Conservation (phyloP, 2,888 invertebrate species). For the Campoletis raptor region DNA sequence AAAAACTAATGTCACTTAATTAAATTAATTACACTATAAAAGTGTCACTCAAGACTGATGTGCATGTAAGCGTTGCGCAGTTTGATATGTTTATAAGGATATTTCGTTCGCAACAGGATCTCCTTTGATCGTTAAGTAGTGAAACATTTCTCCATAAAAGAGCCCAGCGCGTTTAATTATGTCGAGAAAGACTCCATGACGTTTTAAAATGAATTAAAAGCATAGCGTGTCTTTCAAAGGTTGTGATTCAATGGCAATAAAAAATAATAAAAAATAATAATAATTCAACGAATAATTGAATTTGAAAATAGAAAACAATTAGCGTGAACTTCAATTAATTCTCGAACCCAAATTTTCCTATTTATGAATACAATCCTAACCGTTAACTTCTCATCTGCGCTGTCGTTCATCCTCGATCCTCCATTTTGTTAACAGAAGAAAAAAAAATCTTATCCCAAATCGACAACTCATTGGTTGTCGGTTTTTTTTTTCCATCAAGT, state of each 20-base stretch:
- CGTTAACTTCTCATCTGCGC: background rate
- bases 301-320: background rate
- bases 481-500: background rate
- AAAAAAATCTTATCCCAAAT: background rate
- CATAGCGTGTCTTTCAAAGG: background rate
- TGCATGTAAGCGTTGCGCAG: background rate
- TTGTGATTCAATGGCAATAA: background rate
- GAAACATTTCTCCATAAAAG: constrained; percentile 18
- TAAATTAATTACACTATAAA: background rate
- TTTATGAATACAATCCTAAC: background rate
- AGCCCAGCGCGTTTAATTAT: background rate
- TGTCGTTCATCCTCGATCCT: background rate
- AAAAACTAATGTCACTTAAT: constrained; percentile 3
- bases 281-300: background rate
- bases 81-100: constrained; percentile 31
- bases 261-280: background rate
- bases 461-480: constrained; percentile 18
- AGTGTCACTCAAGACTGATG: background rate
- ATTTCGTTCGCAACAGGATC: constrained; percentile 8
- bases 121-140: constrained; percentile 30
- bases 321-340: background rate
- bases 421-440: constrained; percentile 13
- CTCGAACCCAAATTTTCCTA: background rate
- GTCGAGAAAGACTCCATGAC: background rate
- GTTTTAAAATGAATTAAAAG: background rate